A percentile compares a stretch with the other conserved stretches of the same genome.
Evolutionary conservation across 1,140 invertebrate genomes (phyloP).

Genomic region (Dreissena rostriformis): DNA sequence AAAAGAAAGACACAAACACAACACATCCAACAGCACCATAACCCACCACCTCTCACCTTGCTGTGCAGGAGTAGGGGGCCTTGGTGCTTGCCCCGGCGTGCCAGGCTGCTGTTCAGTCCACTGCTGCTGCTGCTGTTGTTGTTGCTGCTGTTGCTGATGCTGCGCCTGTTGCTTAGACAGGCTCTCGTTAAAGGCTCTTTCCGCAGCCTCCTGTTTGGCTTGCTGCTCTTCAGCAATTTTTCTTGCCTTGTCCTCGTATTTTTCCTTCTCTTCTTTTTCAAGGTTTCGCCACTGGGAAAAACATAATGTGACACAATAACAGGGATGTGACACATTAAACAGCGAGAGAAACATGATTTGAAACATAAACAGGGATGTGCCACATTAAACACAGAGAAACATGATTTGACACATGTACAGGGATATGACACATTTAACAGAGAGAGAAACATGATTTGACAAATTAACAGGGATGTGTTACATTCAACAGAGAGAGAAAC

Average conservation of each 20-base stretch:
- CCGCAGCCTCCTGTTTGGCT: constrained; percentile 77
- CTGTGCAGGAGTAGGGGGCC: constrained; percentile 42
- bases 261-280: constrained; percentile 92
- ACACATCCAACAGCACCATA: too few species aligned
- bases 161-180: constrained; percentile 67
- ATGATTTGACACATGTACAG: too few species aligned
- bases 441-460: too few species aligned
- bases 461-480: too few species aligned
- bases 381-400: too few species aligned
- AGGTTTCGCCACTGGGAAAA: constrained; percentile 93
- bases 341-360: too few species aligned
- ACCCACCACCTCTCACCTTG: constrained; percentile 9
- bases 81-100: constrained; percentile 10
- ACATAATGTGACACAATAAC: constrained; percentile 2
- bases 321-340: too few species aligned
- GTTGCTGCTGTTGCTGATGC: constrained; percentile 27
- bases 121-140: constrained; percentile 1
- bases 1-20: too few species aligned
- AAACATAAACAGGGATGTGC: too few species aligned
- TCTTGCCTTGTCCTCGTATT: constrained; percentile 88
- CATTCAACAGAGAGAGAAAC: too few species aligned
- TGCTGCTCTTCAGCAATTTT: constrained; percentile 75
- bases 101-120: constrained; percentile 20
- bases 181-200: constrained; percentile 75
- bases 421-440: too few species aligned